Base-by-base conservation (phyloP, 2,113 vertebrate species). In the Bombycilla garrulus region DNA sequence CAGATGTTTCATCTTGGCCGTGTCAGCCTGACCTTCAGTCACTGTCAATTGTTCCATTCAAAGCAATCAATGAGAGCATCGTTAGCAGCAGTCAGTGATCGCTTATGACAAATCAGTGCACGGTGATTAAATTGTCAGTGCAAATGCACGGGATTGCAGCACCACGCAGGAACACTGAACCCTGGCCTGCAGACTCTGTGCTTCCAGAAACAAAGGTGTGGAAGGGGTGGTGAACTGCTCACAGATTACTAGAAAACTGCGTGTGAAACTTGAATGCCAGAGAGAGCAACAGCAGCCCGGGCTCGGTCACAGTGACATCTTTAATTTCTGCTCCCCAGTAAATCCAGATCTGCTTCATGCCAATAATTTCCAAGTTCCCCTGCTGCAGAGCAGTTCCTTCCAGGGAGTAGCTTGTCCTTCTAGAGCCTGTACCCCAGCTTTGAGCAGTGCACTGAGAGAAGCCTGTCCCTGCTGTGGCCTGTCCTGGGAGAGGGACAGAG, bases 21-120 rank as follows among this genome's bases (percentile, higher is more conserved):
- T 67, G 76, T 81, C 92, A 88, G 48, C 36, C 90, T 86, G 93
- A 95, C 95, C 90, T 95, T 96, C 86, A 88, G 47, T 96, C 90
- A 67, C 72, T 74, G 92, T 88, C 86, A 84, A 50, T 90, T 77
- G 57, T 90, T 94, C 80, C 57, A 35, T 88, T 93, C 88, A 45
- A 15, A 54, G 67, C 77, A 88, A 92, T 96, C 93, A 92, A 94
- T 95, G 92, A 19, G 83, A 93, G 76, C 35, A 15, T 86, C 87
- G 53, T 90, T 96, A 96, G 93, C 42, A 86, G 44, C 56, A 82
- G 17, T 81, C 83, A 74, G 72, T 33, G 85, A 88, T 88, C 14
- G 8, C 83, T 93, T 81, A 90, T 62, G 90, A 83, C 90, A 92
- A 51, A 73, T 92, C 92, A 92, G 90, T 64, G 92, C 6, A 2